Conservation (phyloP, 2,113 vertebrate species). For the Antigone vipio region DNA sequence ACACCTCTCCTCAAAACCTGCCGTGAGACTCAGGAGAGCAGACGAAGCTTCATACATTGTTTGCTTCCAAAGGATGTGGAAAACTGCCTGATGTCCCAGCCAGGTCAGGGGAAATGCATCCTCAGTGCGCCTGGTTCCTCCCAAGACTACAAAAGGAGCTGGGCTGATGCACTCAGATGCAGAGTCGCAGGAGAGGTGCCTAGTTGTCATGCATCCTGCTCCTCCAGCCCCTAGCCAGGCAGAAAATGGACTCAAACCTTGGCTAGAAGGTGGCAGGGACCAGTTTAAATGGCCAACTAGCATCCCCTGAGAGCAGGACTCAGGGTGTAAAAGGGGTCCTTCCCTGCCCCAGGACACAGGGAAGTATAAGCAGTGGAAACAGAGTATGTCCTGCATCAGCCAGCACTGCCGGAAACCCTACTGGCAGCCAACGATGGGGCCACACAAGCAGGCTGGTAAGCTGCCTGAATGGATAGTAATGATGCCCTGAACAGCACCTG, state of each 20-base stretch:
- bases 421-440: not conserved
- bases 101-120: not conserved
- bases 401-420: not conserved
- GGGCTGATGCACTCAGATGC: not conserved
- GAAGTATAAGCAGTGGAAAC: not conserved
- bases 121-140: not conserved
- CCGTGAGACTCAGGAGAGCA: not conserved
- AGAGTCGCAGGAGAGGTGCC: not conserved
- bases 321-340: not conserved
- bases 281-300: not conserved
- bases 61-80: not conserved
- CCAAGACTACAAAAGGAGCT: not conserved
- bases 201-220: not conserved
- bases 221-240: not conserved
- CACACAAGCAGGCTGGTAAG: rapidly evolving
- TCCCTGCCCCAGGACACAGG: not conserved
- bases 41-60: not conserved
- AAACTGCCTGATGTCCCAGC: not conserved
- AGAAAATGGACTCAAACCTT: not conserved
- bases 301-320: not conserved
- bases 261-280: not conserved
- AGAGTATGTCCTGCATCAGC: rapidly evolving
- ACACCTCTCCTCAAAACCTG: not conserved
- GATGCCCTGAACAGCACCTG: not conserved
- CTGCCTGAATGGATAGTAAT: not conserved